Conservation (phyloP, 2,797 vertebrate genomes). For the Poliocrania exsul region DNA sequence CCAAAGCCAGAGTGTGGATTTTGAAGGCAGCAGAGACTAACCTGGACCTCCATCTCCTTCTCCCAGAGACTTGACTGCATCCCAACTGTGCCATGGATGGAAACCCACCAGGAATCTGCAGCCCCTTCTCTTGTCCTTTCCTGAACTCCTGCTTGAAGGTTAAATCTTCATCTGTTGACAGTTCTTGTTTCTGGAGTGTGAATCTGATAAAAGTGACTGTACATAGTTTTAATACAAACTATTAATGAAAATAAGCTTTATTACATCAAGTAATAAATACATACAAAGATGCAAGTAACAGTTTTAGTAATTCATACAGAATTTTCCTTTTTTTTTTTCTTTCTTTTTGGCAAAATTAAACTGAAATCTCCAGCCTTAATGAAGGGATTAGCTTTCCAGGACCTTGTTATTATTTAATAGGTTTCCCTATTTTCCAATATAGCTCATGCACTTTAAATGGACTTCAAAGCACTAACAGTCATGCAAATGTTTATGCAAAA, state of each 20-base stretch:
- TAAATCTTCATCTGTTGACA: background rate
- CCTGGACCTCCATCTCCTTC: background rate
- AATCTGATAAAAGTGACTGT: conserved; percentile 25
- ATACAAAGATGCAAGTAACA: conserved; percentile 86
- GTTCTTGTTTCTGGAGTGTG: background rate
- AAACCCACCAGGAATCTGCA: background rate
- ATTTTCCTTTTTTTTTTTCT: conserved; percentile 62
- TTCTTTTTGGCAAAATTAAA: conserved; percentile 68
- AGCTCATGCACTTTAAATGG: conserved; percentile 87
- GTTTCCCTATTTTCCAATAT: conserved; percentile 80
- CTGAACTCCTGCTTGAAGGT: background rate
- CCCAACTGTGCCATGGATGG: background rate
- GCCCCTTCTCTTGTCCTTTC: background rate
- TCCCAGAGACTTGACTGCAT: fast-evolving
- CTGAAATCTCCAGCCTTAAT: conserved; percentile 74
- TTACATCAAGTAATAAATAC: conserved; percentile 89
- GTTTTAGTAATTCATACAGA: conserved; percentile 76
- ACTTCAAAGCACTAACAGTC: conserved; percentile 80
- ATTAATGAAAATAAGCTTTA: conserved; percentile 97
- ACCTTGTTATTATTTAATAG: conserved; percentile 60
- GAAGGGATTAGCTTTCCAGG: conserved; percentile 76
- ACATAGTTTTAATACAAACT: conserved; percentile 62
- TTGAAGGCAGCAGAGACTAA: background rate
- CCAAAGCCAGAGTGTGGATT: background rate
- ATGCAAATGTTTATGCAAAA: conserved; percentile 86